A percentile compares a stretch with the other conserved stretches of the same genome.
Evolutionary conservation across 2,888 invertebrate species (phyloP).

Genomic region (Bembecia ichneumoniformis): DNA sequence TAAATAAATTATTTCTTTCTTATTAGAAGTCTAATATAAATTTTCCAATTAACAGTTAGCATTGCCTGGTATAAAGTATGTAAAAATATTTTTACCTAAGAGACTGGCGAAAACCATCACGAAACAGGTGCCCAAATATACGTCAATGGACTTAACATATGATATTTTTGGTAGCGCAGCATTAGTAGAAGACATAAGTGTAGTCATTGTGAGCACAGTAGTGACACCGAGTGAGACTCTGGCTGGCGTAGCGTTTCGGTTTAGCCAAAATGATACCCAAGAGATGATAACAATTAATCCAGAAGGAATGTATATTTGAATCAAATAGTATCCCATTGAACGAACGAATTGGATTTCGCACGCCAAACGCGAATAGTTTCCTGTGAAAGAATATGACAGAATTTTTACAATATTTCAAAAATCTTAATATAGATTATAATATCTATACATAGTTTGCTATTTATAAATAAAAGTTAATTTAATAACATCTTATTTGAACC

Average conservation of each 20-base stretch:
- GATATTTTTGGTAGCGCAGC: conserved; percentile 98
- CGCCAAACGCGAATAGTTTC: conserved; percentile 96
- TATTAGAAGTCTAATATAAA: background rate
- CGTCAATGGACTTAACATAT: conserved; percentile 97
- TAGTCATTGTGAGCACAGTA: conserved; percentile 98
- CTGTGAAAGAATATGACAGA: conserved; percentile 56
- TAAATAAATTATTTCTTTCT: conserved; percentile 1
- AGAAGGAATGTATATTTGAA: conserved; percentile 98
- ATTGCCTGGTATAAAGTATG: background rate
- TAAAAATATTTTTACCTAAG: conserved; percentile 77
- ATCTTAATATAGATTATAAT: background rate
- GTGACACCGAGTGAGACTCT: conserved; percentile 94
- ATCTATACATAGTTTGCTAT: background rate
- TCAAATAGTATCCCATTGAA: conserved; percentile 98
- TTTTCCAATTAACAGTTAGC: too few species aligned
- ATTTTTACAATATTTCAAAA: background rate
- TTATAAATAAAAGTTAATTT: too few species aligned
- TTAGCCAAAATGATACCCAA: conserved; percentile 97
- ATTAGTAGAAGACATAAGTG: conserved; percentile 96
- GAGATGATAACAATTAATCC: conserved; percentile 97
- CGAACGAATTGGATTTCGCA: conserved; percentile 97
- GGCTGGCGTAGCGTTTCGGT: conserved; percentile 94
- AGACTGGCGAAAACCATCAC: conserved; percentile 99
- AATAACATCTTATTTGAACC: too few species aligned
- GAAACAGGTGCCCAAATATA: conserved; percentile 97